Evolutionary conservation across 2,888 invertebrate genomes (phyloP).

Genomic region (Celastrina argiolus): DNA sequence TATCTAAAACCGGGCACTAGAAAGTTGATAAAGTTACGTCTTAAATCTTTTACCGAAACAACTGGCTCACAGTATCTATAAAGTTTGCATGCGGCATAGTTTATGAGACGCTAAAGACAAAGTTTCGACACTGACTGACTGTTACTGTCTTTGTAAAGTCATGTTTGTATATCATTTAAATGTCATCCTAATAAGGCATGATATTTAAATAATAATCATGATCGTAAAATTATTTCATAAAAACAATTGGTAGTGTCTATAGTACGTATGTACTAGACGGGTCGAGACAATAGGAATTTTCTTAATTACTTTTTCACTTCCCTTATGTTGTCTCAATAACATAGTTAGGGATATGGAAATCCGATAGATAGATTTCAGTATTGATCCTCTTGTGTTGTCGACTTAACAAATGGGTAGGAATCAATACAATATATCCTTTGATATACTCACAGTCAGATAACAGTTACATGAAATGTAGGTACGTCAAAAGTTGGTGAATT

Average conservation of each 20-base stretch:
- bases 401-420: not conserved
- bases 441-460: not conserved
- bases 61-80: not conserved
- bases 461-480: not conserved
- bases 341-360: not conserved
- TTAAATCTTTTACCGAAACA: constrained; percentile 1
- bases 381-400: not conserved
- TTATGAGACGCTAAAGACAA: not conserved
- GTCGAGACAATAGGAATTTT: too few relatives aligned
- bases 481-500: constrained; percentile 8
- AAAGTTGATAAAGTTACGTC: not conserved
- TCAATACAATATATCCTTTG: not conserved
- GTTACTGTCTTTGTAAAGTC: not conserved
- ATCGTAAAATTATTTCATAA: too few relatives aligned
- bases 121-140: constrained; percentile 1
- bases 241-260: too few relatives aligned
- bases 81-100: not conserved
- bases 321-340: too few relatives aligned
- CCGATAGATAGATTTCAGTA: not conserved
- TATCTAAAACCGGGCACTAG: not conserved
- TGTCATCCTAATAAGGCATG: too few relatives aligned
- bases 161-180: not conserved
- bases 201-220: too few relatives aligned
- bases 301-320: too few relatives aligned
- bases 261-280: too few relatives aligned